Evolutionary conservation across 2,888 invertebrate genomes (phyloP), one percentile per base, ranked within the genome.

Genomic region (Heliconius hortense): DNA sequence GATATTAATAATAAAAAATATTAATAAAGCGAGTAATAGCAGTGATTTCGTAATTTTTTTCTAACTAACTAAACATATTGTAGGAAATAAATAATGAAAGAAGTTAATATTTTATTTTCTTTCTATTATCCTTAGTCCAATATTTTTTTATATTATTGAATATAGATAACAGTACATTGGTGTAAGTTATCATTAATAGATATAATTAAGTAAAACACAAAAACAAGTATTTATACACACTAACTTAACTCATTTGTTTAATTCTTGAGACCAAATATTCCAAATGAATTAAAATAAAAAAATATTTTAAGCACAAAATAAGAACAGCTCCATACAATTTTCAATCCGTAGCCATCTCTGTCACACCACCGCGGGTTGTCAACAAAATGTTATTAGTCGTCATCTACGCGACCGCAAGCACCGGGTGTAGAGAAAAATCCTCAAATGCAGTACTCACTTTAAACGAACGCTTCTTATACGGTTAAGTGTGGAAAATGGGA

Each of bases 341-440:
- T 84, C 66, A 31, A 79, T 60, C 73, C 78, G 76, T 69, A 82
- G 82, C 86, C 83, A 80, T 89, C 88, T 84, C 82, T 87, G 83
- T 88, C 88, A 82, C 88, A 85, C 86, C 81, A 86, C 81, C 80
- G 86, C 82, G 84, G 84, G 85, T 85, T 89, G 90, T 90, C 90
- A 90, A 90, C 89, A 87, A 88, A 90, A 90, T 90, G 86, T 89
- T 90, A 91, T 90, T 90, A 89, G 88, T 85, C 84, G 86, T 86
- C 88, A 87, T 88, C 87, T 83, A 83, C 84, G 84, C 83, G 80
- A 80, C 80, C 83, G 82, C 81, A 77, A 69, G 15, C 48, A 53
- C 69, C 56, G 39, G 81, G 78, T 80, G 83, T 76, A 78, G 80
- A 74, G 82, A 81, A 84, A 83, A 82, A 82, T 82, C 79, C 77